A percentile compares a stretch with the other conserved stretches of the same genome.
phyloP scores from a whole-genome alignment of 2,888 invertebrate genomes.

The Scaptomyza parva region DNA sequence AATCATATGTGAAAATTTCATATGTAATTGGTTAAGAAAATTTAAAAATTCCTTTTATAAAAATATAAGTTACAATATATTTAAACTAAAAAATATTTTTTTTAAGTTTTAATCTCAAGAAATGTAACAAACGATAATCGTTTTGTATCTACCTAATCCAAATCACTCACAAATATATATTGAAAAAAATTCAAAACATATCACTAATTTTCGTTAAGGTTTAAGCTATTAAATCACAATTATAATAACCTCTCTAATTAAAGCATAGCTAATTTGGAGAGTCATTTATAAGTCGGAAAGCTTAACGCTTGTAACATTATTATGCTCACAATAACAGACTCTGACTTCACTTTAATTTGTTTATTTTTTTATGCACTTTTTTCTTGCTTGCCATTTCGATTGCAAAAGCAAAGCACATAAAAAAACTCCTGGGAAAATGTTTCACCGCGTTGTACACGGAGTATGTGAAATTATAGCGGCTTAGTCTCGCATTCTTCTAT shows the following conservation, averaged over 20 bases:
- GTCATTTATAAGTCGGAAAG: conserved; percentile 7
- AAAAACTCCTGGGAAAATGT: conserved; percentile 58
- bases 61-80: too few species aligned
- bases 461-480: conserved; percentile 60
- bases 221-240: not conserved
- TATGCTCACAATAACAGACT: conserved; percentile 9
- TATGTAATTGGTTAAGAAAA: too few species aligned
- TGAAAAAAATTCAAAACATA: not conserved
- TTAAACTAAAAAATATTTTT: too few species aligned
- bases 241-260: not conserved
- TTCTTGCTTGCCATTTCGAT: conserved; percentile 6
- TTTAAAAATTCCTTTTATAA: too few species aligned
- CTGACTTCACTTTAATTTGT: conserved; percentile 18
- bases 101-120: too few species aligned
- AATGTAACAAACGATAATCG: too few species aligned
- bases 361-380: conserved; percentile 15
- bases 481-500: conserved; percentile 48
- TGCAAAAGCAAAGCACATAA: conserved; percentile 9
- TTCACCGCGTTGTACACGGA: conserved; percentile 26
- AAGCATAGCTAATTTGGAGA: conserved; percentile 16
- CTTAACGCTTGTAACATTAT: conserved; percentile 12
- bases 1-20: too few species aligned
- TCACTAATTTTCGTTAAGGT: not conserved
- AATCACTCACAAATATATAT: too few species aligned
- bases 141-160: too few species aligned